These are phyloP conservation scores for Kryptolebias marmoratus DNA, from an alignment of 2,113 vertebrate species.

Conservation along the genomic window DNA sequence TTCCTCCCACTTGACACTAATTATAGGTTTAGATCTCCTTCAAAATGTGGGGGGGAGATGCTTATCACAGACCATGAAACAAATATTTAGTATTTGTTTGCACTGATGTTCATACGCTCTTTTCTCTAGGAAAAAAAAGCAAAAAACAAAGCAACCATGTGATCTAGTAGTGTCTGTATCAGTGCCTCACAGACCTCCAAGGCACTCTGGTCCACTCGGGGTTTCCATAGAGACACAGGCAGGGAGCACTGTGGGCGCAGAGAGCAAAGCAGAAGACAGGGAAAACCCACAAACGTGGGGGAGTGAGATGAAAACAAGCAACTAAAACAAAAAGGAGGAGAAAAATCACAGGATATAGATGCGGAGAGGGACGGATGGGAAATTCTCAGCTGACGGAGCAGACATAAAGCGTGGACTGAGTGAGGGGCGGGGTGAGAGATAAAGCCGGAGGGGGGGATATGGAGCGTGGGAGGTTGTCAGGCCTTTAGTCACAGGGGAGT, in stretches of 20 bases:
- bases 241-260: constrained; percentile 56
- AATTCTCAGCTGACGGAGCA: constrained; percentile 20
- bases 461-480: constrained; percentile 74
- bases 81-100: constrained; percentile 28
- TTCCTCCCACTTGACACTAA: constrained; percentile 35
- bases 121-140: constrained; percentile 35
- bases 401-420: constrained; percentile 5
- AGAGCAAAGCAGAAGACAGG: constrained; percentile 66
- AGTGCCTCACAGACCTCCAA: constrained; percentile 67
- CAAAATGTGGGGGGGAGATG: background rate
- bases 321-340: constrained; percentile 3
- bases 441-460: constrained; percentile 40
- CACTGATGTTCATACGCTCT: constrained; percentile 19
- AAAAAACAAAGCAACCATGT: constrained; percentile 41
- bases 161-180: constrained; percentile 68
- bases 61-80: constrained; percentile 14
- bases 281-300: constrained; percentile 73
- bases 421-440: constrained; percentile 21
- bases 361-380: constrained; percentile 28
- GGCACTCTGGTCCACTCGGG: constrained; percentile 69
- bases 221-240: constrained; percentile 78
- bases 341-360: constrained; percentile 25
- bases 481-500: constrained; percentile 75
- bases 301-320: constrained; percentile 50
- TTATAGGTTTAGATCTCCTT: constrained; percentile 27